A percentile compares a stretch with the other conserved stretches of the same genome.
Evolutionary conservation across 2,113 vertebrate species (phyloP).

Genomic region (Tor tambroides): DNA sequence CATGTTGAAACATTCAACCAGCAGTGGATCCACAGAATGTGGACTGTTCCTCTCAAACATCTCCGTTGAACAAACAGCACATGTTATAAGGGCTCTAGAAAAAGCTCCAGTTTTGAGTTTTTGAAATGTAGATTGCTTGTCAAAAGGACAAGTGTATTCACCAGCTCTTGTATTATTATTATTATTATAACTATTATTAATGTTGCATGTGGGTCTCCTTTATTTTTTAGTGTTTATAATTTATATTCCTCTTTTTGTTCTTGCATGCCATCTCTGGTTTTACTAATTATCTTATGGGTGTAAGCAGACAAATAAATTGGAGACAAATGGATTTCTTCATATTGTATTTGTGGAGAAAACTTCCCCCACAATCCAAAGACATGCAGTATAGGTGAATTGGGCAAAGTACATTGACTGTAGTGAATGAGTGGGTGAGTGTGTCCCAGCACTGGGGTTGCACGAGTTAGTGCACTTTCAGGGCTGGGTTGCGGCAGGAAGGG

Average conservation of each 20-base stretch:
- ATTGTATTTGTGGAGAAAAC: background rate
- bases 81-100: constrained; percentile 1
- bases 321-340: constrained; percentile 5
- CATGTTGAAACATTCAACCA: background rate
- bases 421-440: too few species aligned
- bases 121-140: background rate
- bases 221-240: constrained; percentile 30
- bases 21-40: background rate
- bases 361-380: too few species aligned
- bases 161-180: constrained; percentile 36
- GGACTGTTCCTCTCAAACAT: background rate
- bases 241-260: constrained; percentile 42
- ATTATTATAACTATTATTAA: background rate
- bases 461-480: too few species aligned
- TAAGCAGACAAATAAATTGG: background rate
- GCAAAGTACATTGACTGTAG: too few species aligned
- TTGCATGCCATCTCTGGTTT: constrained; percentile 20
- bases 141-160: constrained; percentile 23
- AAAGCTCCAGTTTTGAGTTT: background rate
- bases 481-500: too few species aligned
- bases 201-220: background rate
- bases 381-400: too few species aligned
- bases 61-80: background rate
- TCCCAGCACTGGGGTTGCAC: too few species aligned
- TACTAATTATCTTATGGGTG: background rate